Conservation (phyloP, 2,797 vertebrate genomes). For the Erethizon dorsatum region DNA sequence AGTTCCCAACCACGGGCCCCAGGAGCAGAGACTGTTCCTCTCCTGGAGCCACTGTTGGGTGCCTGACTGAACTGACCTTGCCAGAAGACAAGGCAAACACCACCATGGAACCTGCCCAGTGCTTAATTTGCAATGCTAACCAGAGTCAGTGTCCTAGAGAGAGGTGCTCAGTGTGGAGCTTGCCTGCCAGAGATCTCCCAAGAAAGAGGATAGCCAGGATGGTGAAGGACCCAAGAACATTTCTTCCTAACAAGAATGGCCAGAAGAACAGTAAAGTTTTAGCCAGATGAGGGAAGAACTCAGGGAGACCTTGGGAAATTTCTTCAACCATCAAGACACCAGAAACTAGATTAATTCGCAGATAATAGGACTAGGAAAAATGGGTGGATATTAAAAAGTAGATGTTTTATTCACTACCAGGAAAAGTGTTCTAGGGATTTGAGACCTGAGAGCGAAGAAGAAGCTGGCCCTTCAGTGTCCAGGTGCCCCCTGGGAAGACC, state of each 20-base stretch:
- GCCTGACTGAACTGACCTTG: neutral
- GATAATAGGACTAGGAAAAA: neutral
- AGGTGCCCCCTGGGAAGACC: neutral
- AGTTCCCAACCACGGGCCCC: neutral
- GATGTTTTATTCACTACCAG: neutral
- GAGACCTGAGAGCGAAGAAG: neutral
- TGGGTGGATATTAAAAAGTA: neutral
- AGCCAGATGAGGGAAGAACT: neutral
- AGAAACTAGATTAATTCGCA: neutral
- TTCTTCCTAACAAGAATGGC: neutral
- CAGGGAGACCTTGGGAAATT: neutral
- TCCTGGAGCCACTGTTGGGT: too few species aligned
- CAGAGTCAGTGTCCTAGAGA: neutral
- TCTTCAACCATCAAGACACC: neutral
- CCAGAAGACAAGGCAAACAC: neutral
- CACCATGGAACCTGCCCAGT: accelerated
- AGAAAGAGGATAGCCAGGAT: neutral
- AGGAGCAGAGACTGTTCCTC: neutral
- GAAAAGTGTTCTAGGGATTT: neutral
- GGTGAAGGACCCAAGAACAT: neutral
- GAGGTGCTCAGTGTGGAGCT: neutral
- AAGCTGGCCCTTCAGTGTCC: neutral
- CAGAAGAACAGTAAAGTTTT: neutral
- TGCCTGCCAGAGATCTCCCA: neutral
- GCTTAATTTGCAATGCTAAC: too few species aligned